These are phyloP conservation scores for Polyploca ridens DNA, from an alignment of 2,888 invertebrate species.

Conservation along the genomic window DNA sequence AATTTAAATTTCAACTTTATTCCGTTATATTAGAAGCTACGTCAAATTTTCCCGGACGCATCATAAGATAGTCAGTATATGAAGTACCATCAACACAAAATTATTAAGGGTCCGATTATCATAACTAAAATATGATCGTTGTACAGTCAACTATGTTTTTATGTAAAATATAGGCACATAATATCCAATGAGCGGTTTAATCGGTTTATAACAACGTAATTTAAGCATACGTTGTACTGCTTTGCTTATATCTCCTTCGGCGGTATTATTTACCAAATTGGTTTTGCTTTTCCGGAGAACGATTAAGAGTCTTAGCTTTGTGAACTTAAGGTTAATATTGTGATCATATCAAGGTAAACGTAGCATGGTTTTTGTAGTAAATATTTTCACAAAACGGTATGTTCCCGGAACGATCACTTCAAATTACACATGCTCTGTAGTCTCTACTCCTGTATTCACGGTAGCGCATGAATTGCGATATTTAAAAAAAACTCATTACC, in stretches of 20 bases:
- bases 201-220: constrained; percentile 58
- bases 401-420: constrained; percentile 57
- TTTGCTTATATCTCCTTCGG: constrained; percentile 33
- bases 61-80: neutral
- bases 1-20: neutral
- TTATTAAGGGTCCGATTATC: constrained; percentile 34
- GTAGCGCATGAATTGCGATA: constrained; percentile 39
- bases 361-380: constrained; percentile 26
- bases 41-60: neutral
- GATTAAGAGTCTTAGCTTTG: constrained; percentile 1
- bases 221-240: constrained; percentile 44
- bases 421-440: constrained; percentile 61
- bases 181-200: constrained; percentile 45
- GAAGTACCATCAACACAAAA: constrained; percentile 27
- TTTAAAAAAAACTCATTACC: constrained; percentile 57
- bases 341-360: neutral
- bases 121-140: constrained; percentile 37
- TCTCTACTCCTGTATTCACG: constrained; percentile 48
- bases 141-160: constrained; percentile 44
- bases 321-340: constrained; percentile 19
- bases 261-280: constrained; percentile 17
- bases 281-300: constrained; percentile 14
- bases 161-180: constrained; percentile 37
- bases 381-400: constrained; percentile 56
- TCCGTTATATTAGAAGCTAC: neutral